Evolutionary conservation across 2,888 invertebrate species (phyloP), one percentile per base, ranked within the genome.

Genomic region (Lycaena phlaeas): DNA sequence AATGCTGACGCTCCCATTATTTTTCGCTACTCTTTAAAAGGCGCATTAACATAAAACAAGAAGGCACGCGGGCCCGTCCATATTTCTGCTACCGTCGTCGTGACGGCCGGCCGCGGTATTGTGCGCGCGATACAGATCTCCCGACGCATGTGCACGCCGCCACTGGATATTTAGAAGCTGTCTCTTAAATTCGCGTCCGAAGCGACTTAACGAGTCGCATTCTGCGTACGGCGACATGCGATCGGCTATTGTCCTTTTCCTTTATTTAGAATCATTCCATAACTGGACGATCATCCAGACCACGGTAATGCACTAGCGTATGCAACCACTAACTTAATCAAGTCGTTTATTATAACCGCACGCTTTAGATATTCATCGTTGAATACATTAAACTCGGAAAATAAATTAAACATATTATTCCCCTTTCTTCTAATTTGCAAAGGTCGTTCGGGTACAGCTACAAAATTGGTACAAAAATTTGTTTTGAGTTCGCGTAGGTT

Each of bases 41-140:
- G 54, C 56, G 64, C 76, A 84, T 84, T 82, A 76, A 78, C 82
- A 84, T 84, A 84, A 79, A 84, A 79, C 81, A 79, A 72, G 77
- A 59, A 59, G 66, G 69, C 66, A 62, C 61, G 72, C 68, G 62
- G 60, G 59, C 58, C 55, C 68, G 69, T 78, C 81, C 79, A 82
- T 82, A 82, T 79, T 79, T 77, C 74, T 73, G 75, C 69, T 65
- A 64, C 65, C 70, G 71, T 72, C 79, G 79, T 79, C 82, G 81
- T 79, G 81, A 79, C 75, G 81, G 49, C 48, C 63, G 64, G 64
- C 60, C 60, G 63, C 76, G 75, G 76, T 75, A 78, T 78, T 79
- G 81, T 79, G 75, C 75, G 67, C 62, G 66, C 73, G 82, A 84
- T 84, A 82, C 78, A 60, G 76, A 84, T 82, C 78, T 71, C 59